Evolutionary conservation across 53 echinoderm and acorn worm genomes (phyloP).

Genomic region (Hippasteria phrygiana): DNA sequence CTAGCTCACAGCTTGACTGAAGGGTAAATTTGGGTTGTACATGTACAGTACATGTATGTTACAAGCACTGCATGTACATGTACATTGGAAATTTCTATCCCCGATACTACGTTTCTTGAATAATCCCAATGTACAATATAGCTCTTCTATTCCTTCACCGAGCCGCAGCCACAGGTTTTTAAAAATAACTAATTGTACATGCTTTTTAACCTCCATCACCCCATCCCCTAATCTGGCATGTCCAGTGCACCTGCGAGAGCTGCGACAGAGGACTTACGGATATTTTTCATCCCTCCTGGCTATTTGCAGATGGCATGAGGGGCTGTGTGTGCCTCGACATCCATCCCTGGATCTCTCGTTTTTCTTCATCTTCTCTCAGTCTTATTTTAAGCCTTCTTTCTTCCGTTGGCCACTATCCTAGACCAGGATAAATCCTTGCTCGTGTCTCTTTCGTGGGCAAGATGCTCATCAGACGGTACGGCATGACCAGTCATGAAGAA

Average conservation of each 20-base stretch:
- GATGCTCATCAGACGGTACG: too few species aligned
- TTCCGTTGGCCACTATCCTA: not conserved
- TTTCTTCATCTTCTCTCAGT: not conserved
- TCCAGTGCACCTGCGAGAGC: slow-evolving; percentile 23
- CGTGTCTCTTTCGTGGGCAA: not conserved
- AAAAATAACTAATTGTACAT: too few species aligned
- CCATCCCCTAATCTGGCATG: not conserved
- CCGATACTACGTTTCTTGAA: too few species aligned
- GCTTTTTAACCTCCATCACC: not conserved
- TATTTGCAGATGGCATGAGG: slow-evolving; percentile 21
- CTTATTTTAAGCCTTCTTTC: not conserved
- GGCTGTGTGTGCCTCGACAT: not conserved
- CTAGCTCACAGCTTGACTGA: too few species aligned
- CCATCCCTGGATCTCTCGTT: slow-evolving; percentile 16
- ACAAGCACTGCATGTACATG: not conserved
- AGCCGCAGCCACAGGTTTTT: too few species aligned
- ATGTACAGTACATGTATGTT: too few species aligned
- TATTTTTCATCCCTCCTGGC: not conserved
- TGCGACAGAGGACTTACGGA: not conserved
- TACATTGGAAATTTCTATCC: too few species aligned
- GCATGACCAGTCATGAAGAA: too few species aligned
- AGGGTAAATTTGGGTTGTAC: too few species aligned
- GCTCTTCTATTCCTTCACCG: too few species aligned
- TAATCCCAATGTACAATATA: not conserved
- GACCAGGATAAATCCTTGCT: not conserved